Base-by-base conservation (phyloP, 2,113 vertebrate species). In the Nycticryphes semicollaris region DNA sequence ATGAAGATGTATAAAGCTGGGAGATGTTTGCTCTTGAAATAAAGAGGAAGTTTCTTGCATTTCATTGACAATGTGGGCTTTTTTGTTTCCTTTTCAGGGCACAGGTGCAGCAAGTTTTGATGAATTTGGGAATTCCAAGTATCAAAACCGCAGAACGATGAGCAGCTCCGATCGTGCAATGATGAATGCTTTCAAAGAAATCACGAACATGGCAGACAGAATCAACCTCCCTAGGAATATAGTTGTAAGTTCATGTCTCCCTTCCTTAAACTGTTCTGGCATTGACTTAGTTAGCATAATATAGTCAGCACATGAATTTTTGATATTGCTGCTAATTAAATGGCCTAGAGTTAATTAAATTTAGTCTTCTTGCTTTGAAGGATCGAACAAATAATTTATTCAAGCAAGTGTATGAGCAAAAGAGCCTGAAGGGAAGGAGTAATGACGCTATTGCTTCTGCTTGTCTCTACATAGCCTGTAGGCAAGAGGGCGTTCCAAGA, bases 361-460 rank as follows among this genome's bases (percentile, higher is more conserved):
- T 95, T 97, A 53, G 45, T 98, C 94, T 95, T 94, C 96, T 96
- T 98, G 43, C 50, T 87, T 98, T 96, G 95, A 98, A 99, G 99
- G 99, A 99, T 98, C 98, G 99, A 98, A 99, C 99, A 96, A 99
- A 99, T 98, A 99, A 99, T 98, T 98, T 99, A 98, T 99, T 99
- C 98, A 99, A 99, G 96, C 99, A 99, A 98, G 99, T 99, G 64
- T 99, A 99, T 94, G 99, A 99, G 94, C 99, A 99, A 96, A 99
- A 99, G 98, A 99, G 99, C 97, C 98, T 99, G 93, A 99, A 99
- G 97, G 99, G 99, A 31, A 98, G 99, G 97, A 99, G 99, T 97
- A 99, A 99, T 47, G 99, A 99, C 81, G 99, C 99, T 68, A 99
- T 99, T 77, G 99, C 99, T 78, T 99, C 99, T 14, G 99, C 99